These are phyloP conservation scores for Carduelis carduelis DNA, from an alignment of 2,797 vertebrate genomes.

Conservation along the genomic window DNA sequence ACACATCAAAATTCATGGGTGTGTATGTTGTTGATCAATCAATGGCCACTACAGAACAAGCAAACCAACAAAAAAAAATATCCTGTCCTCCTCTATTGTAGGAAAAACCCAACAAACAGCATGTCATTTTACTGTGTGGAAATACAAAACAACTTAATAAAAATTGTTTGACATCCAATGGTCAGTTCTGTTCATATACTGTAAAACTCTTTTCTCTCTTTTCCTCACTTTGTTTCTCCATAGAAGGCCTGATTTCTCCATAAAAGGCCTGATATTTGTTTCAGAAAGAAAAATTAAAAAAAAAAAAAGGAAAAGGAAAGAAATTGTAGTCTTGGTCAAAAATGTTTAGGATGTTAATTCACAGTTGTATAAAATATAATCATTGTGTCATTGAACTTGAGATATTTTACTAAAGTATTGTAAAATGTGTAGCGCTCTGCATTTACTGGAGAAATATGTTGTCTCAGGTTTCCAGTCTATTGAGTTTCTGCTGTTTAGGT, in stretches of 20 bases:
- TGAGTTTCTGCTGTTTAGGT: not conserved
- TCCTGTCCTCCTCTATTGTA: rapidly evolving
- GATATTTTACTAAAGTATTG: not conserved
- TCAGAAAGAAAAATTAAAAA: not conserved
- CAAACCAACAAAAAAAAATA: rapidly evolving
- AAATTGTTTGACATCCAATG: not conserved
- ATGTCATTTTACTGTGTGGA: not conserved
- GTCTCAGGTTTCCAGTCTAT: not conserved
- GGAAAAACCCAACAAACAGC: rapidly evolving
- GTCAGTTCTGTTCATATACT: not conserved
- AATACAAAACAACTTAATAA: not conserved
- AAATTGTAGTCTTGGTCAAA: not conserved
- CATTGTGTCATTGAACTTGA: not conserved
- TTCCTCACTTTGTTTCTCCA: not conserved
- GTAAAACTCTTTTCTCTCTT: not conserved
- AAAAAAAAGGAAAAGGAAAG: not conserved
- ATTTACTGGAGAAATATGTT: not conserved
- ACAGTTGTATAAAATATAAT: not conserved
- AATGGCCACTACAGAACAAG: not conserved
- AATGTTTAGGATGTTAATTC: not conserved
- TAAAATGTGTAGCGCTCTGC: not conserved
- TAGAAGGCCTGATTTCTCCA: not conserved
- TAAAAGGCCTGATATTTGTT: not conserved
- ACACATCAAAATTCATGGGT: not conserved
- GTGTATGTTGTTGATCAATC: rapidly evolving